Base-by-base conservation (phyloP, 2,797 vertebrate species). In the Intellagama lesueurii region DNA sequence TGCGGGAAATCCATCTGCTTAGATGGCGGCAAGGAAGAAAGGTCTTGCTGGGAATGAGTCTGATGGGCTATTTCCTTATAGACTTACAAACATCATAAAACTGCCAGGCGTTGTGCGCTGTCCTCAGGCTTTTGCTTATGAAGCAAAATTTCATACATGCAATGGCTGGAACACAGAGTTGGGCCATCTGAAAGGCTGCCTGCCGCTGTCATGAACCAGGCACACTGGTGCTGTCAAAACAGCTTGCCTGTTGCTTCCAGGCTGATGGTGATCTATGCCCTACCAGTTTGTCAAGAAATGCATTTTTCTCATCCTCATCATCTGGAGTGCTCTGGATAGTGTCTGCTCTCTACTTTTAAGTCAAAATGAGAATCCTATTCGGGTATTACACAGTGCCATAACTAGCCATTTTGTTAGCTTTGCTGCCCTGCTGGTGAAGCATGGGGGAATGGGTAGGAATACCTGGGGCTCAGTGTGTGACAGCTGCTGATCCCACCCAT, bases 251-350 rank as follows among this genome's bases (percentile, higher is more conserved):
- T 92, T n/a, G 70, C 91, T 87, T 90, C 8, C 91, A 24, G 22
- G 40, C 40, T 17, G 30, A 0, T 5, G 49, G 89, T 89, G 90
- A 88, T 87, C 89, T 32, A 79, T 8, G 60, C 77, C 75, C 87
- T 92, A 90, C 91, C 90, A 90, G 84, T 89, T 78, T 90, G 87
- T 90, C 87, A 91, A 73, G 35, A 72, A 88, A 91, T 90, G 75
- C 86, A 93, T 91, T 90, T 9, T 77, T 24, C 92, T 92, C 91
- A 9, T 32, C 0, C 87, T 89, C 84, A 52, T 88, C 88, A 72
- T 1, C 7, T 89, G 81, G 9, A 69, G 64, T 47, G 40, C 30
- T 35, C 47, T 16, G 9, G 56, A 52, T 66, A 60, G 1, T n/a
- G 35, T 66, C 35, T 26, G 12, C 35, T 86, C 66, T 66, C 26